Evolutionary conservation across 92 coral and sea anemone species (phyloP).

Genomic region (Epizoanthus scotinus): DNA sequence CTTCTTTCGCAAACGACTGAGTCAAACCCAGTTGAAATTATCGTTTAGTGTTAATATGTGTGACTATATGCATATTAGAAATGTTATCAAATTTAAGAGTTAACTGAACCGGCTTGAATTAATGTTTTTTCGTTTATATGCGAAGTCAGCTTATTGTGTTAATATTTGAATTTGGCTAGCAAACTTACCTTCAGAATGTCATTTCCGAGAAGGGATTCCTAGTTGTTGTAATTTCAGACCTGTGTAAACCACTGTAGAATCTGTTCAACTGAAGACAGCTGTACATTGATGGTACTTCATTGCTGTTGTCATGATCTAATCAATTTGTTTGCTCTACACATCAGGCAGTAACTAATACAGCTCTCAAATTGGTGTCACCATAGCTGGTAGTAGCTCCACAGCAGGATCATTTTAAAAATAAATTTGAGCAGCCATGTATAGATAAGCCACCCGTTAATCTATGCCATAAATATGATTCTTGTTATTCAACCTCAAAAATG

Average conservation of each 20-base stretch:
- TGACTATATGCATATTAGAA: no score
- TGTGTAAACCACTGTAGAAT: background rate
- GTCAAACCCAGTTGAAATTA: no score
- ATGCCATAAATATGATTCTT: background rate
- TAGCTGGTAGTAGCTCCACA: background rate
- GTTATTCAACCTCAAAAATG: background rate
- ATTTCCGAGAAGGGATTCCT: no score
- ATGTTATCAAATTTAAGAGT: no score
- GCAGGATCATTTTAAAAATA: background rate
- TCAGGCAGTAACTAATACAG: slow-evolving; percentile 9
- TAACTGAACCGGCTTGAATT: no score
- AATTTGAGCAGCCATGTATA: background rate
- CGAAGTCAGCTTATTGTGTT: no score
- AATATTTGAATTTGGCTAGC: no score
- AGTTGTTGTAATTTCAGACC: background rate
- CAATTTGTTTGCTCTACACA: background rate
- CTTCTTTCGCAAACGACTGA: no score
- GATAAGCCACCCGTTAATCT: background rate
- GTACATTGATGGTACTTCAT: background rate
- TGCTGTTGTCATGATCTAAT: background rate
- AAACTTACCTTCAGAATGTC: no score
- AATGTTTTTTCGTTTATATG: no score
- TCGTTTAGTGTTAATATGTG: no score
- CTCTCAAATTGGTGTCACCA: background rate
- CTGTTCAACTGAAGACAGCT: background rate